Evolutionary conservation across 2,888 invertebrate species (phyloP), one percentile per base, ranked within the genome.

Genomic region (Tachystola acroxantha): DNA sequence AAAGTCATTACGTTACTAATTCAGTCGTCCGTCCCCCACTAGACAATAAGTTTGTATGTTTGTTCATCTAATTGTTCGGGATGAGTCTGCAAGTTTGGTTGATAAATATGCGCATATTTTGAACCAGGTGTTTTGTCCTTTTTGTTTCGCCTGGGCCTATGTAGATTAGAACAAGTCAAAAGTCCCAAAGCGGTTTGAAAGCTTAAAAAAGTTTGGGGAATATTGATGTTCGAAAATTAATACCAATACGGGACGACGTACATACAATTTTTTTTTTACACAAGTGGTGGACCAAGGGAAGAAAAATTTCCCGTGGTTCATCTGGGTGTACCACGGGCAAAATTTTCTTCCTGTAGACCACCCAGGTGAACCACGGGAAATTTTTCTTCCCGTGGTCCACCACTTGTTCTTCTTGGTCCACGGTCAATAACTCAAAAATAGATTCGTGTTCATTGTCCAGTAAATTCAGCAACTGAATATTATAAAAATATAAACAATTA

Each of bases 91-190:
- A 57, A 50, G 54, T 68, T 64, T 57, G 10, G 19, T 43, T 53
- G 41, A 47, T 68, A 64, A 66, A 63, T 71, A 78, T 80, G 79
- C 70, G 70, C 76, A 79, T 78, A 75, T 62, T 59, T 53, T 50
- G 46, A 43, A 39, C 25, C 26, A 10, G 29, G 11, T 29, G 37
- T 13, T 32, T 45, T 45, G 36, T 49, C 44, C 42, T 40, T 45
- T 50, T 40, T 39, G 34, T 46, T 52, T 45, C 40, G 43, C 37
- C 39, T 36, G 5, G 30, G 14, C 36, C 36, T 45, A 49, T 47
- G 44, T 42, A 62, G 57, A 56, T 58, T 32, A 45, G 44, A 47
- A 49, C 50, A 49, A 48, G 56, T 55, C 46, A 46, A 43, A 43
- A 26, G 34, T 16, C 39, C 22, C 16, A 3, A 12, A 32, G 13